phyloP scores from a whole-genome alignment of 2,797 vertebrate genomes.

The Gymnocypris eckloni region DNA sequence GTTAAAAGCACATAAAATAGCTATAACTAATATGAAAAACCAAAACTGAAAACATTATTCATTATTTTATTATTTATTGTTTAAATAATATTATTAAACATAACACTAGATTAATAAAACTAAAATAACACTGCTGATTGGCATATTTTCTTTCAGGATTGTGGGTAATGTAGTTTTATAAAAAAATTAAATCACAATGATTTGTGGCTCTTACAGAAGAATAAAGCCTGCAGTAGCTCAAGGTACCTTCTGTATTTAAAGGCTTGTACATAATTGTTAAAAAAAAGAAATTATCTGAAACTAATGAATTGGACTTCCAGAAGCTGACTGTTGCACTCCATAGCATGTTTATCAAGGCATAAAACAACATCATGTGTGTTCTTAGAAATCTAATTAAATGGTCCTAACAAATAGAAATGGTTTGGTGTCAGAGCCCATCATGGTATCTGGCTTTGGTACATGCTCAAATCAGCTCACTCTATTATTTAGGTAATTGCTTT shows the following conservation, averaged over 20 bases:
- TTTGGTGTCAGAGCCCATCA: constrained; percentile 21
- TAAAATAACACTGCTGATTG: not conserved
- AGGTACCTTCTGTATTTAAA: not conserved
- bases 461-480: constrained; percentile 34
- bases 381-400: constrained; percentile 21
- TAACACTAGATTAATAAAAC: not conserved
- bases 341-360: not conserved
- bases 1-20: too few relatives aligned
- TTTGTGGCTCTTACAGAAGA: not conserved
- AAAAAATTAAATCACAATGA: not conserved
- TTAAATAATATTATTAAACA: not conserved
- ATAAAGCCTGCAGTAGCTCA: not conserved
- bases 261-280: not conserved
- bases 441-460: not conserved
- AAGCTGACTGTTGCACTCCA: not conserved
- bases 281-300: too few relatives aligned
- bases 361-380: constrained; percentile 3
- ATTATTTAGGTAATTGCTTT: constrained; percentile 56
- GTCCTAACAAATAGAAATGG: constrained; percentile 9
- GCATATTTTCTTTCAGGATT: not conserved
- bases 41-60: not conserved
- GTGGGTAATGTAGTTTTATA: not conserved
- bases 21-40: not conserved
- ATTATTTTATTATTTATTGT: too few relatives aligned
- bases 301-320: too few relatives aligned